These are phyloP conservation scores for Triplophysa siluroides DNA, from an alignment of 2,113 vertebrate species.

Conservation along the genomic window DNA sequence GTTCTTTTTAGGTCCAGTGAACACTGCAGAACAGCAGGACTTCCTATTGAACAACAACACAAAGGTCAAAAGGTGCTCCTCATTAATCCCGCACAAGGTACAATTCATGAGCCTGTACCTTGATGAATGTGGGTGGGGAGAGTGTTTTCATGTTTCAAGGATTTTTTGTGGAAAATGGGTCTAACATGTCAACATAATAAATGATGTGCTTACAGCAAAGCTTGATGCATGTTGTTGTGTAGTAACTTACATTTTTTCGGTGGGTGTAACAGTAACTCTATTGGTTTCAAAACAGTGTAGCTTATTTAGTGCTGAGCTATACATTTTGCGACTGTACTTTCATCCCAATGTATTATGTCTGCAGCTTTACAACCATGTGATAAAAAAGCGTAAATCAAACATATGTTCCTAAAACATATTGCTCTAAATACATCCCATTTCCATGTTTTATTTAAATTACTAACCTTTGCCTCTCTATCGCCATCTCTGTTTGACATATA, in stretches of 20 bases:
- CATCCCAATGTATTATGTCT: too few species aligned
- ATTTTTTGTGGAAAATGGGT: background rate
- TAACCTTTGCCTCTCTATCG: too few species aligned
- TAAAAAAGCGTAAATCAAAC: too few species aligned
- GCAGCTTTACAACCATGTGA: too few species aligned
- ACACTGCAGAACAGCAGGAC: slow-evolving; percentile 17
- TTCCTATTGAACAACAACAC: slow-evolving; percentile 30
- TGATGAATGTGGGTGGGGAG: background rate
- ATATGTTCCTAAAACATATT: too few species aligned
- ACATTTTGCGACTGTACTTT: too few species aligned
- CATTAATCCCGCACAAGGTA: background rate
- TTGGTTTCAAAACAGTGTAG: too few species aligned
- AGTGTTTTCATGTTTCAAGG: background rate
- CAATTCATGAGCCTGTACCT: background rate
- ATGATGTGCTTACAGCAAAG: background rate
- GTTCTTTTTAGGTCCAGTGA: slow-evolving; percentile 31
- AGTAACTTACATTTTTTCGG: background rate
- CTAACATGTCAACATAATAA: slow-evolving; percentile 1
- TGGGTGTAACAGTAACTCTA: too few species aligned
- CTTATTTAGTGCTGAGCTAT: too few species aligned
- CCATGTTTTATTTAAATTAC: too few species aligned
- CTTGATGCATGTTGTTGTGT: background rate
- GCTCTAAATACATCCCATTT: too few species aligned
- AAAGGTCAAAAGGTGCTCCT: background rate
- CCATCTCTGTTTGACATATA: too few species aligned